phyloP scores from a whole-genome alignment of 2,888 invertebrate species.

The Dynastes tityus region DNA sequence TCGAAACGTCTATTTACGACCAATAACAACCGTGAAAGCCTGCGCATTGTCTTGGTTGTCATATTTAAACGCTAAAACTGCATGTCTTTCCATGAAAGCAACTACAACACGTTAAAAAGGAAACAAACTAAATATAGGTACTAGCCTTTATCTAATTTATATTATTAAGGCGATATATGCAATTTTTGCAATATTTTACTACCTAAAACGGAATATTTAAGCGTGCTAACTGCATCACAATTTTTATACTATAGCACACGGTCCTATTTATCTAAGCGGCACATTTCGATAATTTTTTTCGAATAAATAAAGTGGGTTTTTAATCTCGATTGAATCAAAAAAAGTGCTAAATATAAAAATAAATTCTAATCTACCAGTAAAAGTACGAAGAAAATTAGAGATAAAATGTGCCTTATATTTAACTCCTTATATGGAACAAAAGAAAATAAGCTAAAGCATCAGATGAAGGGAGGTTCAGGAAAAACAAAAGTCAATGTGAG shows the following conservation, averaged over 20 bases:
- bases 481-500: not conserved
- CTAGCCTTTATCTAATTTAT: not conserved
- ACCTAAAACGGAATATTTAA: not conserved
- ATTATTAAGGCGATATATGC: not conserved
- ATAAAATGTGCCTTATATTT: constrained; percentile 24
- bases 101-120: not conserved
- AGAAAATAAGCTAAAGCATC: too few relatives aligned
- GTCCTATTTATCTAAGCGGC: constrained; percentile 7
- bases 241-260: constrained; percentile 17
- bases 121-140: not conserved
- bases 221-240: constrained; percentile 25
- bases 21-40: too few relatives aligned
- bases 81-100: not conserved
- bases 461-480: too few relatives aligned
- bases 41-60: too few relatives aligned
- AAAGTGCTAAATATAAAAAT: not conserved
- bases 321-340: not conserved
- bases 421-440: not conserved
- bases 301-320: not conserved
- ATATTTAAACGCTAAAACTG: too few relatives aligned
- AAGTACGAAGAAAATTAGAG: constrained; percentile 14
- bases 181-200: constrained; percentile 33
- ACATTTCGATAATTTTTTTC: constrained; percentile 30
- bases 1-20: too few relatives aligned
- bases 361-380: not conserved